These are phyloP conservation scores for Actias luna DNA, from an alignment of 2,888 invertebrate genomes.

Conservation along the genomic window DNA sequence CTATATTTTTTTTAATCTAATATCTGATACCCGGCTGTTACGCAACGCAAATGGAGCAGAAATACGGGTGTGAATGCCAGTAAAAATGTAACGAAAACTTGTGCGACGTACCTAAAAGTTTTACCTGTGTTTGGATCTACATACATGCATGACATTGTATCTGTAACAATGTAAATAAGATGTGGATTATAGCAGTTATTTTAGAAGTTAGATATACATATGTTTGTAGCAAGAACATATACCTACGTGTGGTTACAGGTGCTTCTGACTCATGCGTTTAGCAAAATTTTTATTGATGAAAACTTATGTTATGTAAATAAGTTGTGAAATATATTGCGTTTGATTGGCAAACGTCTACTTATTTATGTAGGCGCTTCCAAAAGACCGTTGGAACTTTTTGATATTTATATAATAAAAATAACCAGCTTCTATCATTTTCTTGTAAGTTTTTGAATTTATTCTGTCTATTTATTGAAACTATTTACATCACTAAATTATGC, in stretches of 20 bases:
- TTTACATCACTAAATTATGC: too few species aligned
- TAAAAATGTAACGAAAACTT: constrained; percentile 25
- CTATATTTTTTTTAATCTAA: constrained; percentile 4
- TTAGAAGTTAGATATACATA: background rate
- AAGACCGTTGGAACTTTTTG: background rate
- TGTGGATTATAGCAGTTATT: background rate
- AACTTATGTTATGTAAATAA: background rate
- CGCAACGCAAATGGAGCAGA: constrained; percentile 34
- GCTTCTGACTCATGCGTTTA: background rate
- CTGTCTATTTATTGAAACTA: background rate
- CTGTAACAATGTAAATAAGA: background rate
- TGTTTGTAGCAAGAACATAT: background rate
- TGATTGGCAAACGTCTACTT: background rate
- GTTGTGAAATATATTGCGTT: background rate
- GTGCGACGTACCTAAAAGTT: constrained; percentile 8
- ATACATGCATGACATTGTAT: background rate
- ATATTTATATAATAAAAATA: too few species aligned
- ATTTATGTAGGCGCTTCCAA: background rate
- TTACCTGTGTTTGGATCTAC: constrained; percentile 4
- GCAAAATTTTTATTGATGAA: background rate
- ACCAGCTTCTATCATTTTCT: too few species aligned
- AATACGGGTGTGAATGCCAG: constrained; percentile 33
- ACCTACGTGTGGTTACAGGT: background rate
- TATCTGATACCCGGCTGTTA: constrained; percentile 11
- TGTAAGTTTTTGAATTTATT: background rate